These are phyloP conservation scores for Rattus rattus DNA, from an alignment of 2,113 vertebrate genomes.

Conservation along the genomic window DNA sequence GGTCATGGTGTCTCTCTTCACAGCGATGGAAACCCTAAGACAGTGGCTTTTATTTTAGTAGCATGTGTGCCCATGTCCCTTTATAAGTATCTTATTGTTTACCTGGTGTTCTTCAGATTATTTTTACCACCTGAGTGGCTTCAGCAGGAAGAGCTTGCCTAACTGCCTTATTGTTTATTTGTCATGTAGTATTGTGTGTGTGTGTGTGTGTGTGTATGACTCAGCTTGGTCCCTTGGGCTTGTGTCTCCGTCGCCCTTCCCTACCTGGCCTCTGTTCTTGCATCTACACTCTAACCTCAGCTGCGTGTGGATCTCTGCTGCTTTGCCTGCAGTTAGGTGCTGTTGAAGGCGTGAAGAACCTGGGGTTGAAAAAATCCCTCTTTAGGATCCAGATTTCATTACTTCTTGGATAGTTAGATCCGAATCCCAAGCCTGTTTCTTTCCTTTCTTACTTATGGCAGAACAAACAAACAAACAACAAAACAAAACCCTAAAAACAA, in stretches of 20 bases:
- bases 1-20: too few relatives aligned
- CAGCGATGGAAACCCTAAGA: too few relatives aligned
- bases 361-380: too few relatives aligned
- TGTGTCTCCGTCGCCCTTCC: not conserved
- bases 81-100: not conserved
- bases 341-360: not conserved
- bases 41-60: not conserved
- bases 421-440: not conserved
- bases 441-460: not conserved
- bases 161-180: not conserved
- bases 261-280: not conserved
- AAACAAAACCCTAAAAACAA: not conserved
- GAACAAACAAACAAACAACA: not conserved
- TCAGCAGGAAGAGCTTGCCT: not conserved
- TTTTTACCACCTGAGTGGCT: not conserved
- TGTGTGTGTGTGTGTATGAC: not conserved
- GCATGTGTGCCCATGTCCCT: not conserved
- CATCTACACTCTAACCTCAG: not conserved
- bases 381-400: not conserved
- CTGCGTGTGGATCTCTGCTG: not conserved
- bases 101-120: not conserved
- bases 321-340: not conserved
- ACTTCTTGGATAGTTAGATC: not conserved
- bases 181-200: not conserved
- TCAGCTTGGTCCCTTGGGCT: not conserved